Evolutionary conservation across 2,113 vertebrate species (phyloP).

Genomic region (Colaptes auratus): DNA sequence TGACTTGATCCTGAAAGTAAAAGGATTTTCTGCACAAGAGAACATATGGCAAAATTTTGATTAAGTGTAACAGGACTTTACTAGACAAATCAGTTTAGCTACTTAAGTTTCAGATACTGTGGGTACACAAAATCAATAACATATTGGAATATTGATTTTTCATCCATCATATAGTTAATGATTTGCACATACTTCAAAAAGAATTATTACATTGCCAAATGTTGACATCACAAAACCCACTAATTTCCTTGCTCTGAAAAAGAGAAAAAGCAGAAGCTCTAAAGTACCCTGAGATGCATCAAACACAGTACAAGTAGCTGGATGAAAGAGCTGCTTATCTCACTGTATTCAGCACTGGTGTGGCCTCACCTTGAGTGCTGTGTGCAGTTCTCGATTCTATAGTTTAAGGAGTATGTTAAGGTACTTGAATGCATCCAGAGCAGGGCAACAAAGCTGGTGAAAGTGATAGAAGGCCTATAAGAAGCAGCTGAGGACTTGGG

Average conservation of each 20-base stretch:
- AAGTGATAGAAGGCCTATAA: background rate
- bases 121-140: background rate
- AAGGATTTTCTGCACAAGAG: background rate
- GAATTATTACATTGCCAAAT: background rate
- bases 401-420: background rate
- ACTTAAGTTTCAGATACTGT: background rate
- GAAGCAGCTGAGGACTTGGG: background rate
- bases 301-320: background rate
- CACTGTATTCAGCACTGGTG: background rate
- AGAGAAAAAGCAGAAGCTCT: background rate
- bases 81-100: background rate
- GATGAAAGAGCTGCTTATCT: background rate
- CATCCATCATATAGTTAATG: background rate
- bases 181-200: background rate
- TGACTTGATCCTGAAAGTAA: background rate
- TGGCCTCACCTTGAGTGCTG: background rate
- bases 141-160: background rate
- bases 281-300: background rate
- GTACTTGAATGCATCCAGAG: too few relatives aligned
- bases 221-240: background rate
- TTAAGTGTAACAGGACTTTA: background rate
- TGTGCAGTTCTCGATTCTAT: background rate
- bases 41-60: background rate
- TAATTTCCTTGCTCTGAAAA: background rate
- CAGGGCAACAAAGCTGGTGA: background rate